Conservation (phyloP, 2,888 invertebrate genomes). For the Scrobipalpa costella region DNA sequence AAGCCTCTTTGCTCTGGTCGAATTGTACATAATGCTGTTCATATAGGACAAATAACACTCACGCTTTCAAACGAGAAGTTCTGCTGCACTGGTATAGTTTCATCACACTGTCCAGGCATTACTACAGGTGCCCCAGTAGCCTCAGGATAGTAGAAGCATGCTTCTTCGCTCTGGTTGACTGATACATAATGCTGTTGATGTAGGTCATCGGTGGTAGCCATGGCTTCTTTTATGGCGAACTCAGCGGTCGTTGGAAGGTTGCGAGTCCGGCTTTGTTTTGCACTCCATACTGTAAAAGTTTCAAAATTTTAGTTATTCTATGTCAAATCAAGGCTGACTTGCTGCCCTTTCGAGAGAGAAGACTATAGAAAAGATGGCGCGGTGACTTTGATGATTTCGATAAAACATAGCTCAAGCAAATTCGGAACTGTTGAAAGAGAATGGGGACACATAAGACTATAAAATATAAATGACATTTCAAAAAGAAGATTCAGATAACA, state of each 20-base stretch:
- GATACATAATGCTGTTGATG: conserved; percentile 49
- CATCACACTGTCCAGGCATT: conserved; percentile 67
- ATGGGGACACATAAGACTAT: too few species aligned
- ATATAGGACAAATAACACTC: conserved; percentile 43
- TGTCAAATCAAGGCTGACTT: background rate
- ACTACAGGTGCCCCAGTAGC: conserved; percentile 49
- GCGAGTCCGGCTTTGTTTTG: conserved; percentile 61
- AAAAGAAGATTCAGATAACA: too few species aligned
- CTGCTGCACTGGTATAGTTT: conserved; percentile 50
- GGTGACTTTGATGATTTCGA: too few species aligned
- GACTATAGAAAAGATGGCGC: too few species aligned
- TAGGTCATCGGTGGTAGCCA: conserved; percentile 49
- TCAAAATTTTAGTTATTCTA: background rate
- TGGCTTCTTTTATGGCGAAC: conserved; percentile 43
- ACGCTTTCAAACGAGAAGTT: conserved; percentile 46
- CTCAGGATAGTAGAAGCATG: conserved; percentile 68
- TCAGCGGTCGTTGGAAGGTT: conserved; percentile 44
- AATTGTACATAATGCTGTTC: conserved; percentile 52
- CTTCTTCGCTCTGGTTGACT: conserved; percentile 52
- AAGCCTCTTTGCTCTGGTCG: conserved; percentile 52
- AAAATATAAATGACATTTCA: too few species aligned
- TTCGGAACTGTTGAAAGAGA: too few species aligned
- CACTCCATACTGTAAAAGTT: conserved; percentile 64
- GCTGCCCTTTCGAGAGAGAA: background rate
- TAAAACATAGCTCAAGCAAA: too few species aligned